Evolutionary conservation across 2,797 vertebrate genomes (phyloP).

Genomic region (Rousettus madagascariensis): DNA sequence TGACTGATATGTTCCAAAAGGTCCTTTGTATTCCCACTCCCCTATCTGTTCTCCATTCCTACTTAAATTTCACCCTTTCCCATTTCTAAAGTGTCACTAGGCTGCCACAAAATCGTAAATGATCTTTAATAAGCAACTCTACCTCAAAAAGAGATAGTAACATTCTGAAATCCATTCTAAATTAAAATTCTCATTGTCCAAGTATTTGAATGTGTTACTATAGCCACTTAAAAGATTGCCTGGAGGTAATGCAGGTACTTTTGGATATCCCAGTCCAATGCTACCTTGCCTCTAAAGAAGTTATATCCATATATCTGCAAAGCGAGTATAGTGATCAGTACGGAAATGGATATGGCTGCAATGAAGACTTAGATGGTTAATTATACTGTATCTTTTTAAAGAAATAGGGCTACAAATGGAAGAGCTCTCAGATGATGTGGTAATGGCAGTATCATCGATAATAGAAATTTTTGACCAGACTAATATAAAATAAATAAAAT

Average conservation of each 20-base stretch:
- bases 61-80: not conserved
- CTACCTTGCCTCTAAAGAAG: not conserved
- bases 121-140: not conserved
- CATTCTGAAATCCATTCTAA: not conserved
- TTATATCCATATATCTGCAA: not conserved
- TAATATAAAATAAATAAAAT: too few species aligned
- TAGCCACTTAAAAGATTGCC: not conserved
- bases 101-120: not conserved
- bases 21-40: not conserved
- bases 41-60: not conserved
- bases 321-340: not conserved
- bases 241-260: not conserved
- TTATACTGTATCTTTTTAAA: not conserved
- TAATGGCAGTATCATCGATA: not conserved
- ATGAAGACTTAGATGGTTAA: not conserved
- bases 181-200: not conserved
- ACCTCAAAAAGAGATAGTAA: not conserved
- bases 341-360: not conserved
- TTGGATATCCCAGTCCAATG: not conserved
- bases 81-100: not conserved
- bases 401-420: not conserved
- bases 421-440: not conserved
- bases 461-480: not conserved
- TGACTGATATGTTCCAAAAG: not conserved
- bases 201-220: not conserved